Percentiles rank a stretch among this genome's conserved stretches.
phyloP scores from a whole-genome alignment of 2,888 invertebrate species.

The Danaus chrysippus region DNA sequence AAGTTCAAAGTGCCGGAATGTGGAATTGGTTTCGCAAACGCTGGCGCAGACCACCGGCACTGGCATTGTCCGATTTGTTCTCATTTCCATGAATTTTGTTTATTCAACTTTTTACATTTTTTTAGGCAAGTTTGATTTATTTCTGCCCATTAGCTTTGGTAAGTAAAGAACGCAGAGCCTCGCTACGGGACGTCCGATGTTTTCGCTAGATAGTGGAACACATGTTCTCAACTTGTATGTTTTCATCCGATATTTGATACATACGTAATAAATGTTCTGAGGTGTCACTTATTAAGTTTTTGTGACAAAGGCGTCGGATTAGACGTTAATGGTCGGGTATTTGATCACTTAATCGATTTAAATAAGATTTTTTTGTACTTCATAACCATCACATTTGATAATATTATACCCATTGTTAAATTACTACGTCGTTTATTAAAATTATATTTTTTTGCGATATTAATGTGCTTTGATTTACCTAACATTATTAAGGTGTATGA shows the following conservation, averaged over 20 bases:
- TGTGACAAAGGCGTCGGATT: slow-evolving; percentile 7
- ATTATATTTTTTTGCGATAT: no score
- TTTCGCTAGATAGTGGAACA: slow-evolving; percentile 71
- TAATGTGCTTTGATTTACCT: no score
- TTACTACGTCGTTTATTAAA: background rate
- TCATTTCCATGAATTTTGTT: slow-evolving; percentile 77
- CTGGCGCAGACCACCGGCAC: slow-evolving; percentile 46
- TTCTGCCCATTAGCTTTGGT: slow-evolving; percentile 69
- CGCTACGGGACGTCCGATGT: slow-evolving; percentile 72
- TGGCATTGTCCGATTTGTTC: slow-evolving; percentile 71
- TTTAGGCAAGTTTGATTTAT: slow-evolving; percentile 74
- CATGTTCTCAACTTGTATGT: slow-evolving; percentile 78
- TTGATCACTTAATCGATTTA: slow-evolving; percentile 1
- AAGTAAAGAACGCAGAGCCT: slow-evolving; percentile 54
- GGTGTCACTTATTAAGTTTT: slow-evolving; percentile 59
- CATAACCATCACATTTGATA: background rate
- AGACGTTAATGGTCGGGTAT: background rate
- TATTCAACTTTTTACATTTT: slow-evolving; percentile 62
- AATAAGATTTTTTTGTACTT: background rate
- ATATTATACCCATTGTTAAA: background rate
- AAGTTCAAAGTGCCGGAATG: background rate
- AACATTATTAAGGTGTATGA: no score
- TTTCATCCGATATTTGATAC: slow-evolving; percentile 74
- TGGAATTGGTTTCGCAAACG: slow-evolving; percentile 14
- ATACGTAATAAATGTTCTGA: slow-evolving; percentile 62